Evolutionary conservation across 2,797 vertebrate genomes (phyloP), one percentile per base, ranked within the genome.

Genomic region (Halcyon chelicuti): DNA sequence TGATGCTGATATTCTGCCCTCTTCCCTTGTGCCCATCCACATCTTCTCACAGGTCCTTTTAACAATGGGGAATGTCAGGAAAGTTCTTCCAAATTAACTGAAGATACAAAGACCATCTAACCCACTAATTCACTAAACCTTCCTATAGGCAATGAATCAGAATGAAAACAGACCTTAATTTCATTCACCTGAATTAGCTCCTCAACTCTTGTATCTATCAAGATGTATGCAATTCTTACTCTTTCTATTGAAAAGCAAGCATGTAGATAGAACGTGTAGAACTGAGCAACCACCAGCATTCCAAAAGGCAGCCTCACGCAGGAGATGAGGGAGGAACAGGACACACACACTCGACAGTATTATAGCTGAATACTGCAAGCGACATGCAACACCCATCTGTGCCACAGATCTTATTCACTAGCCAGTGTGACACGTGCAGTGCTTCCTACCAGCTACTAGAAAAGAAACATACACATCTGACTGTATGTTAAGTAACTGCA

Each of bases 211-310:
- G 19, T 9, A 26, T 4, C 28, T 5, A 15, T 11, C 26, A 37
- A 82, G 61, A 31, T 1, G 6, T 9, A 55, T 5, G 20, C 8
- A 54, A 60, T 12, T 67, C 55, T 81, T 54, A 40, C 42, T 58
- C 47, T 31, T 62, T 35, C 58, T 58, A 7, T 37, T 79, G 55
- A 73, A 62, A 79, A 88, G 40, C 20, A 85, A 52, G 49, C 25
- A 21, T 1, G 22, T 5, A 22, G 51, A 70, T 4, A 28, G 47
- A 72, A 25, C 3, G 10, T 0, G 0, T 8, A 55, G 42, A 61
- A 58, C 14, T n/a, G 42, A 62, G 42, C 40, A 35, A 57, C 37
- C 4, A 2, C 33, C 67, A 28, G 17, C 10, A 47, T 68, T 76
- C 39, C 74, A 54, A 49, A 70, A 60, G 28, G 51, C 44, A 54